A percentile compares a stretch with the other conserved stretches of the same genome.
Conservation (phyloP, 2,113 vertebrate genomes). For the Haliaeetus leucogaster region DNA sequence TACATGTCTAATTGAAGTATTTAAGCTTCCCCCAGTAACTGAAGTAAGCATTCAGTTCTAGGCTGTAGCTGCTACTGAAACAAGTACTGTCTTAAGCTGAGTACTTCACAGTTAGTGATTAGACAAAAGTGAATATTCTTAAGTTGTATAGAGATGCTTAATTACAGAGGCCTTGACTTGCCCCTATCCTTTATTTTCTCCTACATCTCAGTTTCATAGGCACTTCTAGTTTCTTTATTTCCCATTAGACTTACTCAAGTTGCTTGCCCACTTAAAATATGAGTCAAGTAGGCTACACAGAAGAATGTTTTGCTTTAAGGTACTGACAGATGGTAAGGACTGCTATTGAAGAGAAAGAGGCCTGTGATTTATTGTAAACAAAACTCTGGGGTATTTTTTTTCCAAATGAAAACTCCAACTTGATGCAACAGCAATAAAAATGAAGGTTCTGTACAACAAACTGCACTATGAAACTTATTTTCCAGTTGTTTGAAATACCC, state of each 20-base stretch:
- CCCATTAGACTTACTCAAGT: not conserved
- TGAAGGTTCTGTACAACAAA: slow-evolving; percentile 2
- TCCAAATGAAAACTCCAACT: slow-evolving; percentile 4
- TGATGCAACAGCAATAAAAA: slow-evolving; percentile 22
- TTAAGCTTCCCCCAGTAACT: not conserved
- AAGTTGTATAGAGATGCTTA: fast-evolving
- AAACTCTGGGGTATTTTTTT: not conserved
- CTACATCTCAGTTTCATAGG: not conserved
- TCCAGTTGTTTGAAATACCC: not conserved
- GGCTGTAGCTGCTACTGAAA: not conserved
- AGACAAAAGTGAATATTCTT: not conserved
- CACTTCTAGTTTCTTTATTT: not conserved
- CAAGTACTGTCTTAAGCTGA: not conserved
- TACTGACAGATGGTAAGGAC: not conserved
- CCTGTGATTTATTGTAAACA: slow-evolving; percentile 42
- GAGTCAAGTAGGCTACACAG: too few species aligned
- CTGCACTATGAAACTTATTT: not conserved
- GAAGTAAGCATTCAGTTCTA: not conserved
- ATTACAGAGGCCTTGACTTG: not conserved
- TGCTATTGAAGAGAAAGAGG: not conserved
- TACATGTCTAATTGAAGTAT: not conserved
- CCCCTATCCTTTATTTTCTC: not conserved
- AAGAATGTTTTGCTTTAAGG: not conserved
- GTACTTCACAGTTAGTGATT: not conserved
- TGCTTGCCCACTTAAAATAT: not conserved